phyloP scores from a whole-genome alignment of 1,140 invertebrate species.

The Branchinecta lynchi region DNA sequence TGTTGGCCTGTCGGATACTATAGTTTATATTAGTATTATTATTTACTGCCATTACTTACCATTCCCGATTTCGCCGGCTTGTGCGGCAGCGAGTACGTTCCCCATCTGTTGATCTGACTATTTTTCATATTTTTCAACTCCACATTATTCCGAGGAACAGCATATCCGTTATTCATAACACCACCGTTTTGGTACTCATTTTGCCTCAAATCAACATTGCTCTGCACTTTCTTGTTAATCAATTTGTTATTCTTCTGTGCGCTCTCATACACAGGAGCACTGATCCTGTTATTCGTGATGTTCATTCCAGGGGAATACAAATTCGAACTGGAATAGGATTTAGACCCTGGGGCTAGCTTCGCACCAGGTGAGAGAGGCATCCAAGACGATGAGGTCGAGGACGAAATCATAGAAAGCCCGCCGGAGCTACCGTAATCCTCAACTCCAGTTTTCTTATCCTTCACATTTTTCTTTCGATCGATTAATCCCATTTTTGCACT shows the following conservation, averaged over 20 bases:
- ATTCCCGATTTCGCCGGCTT: background rate
- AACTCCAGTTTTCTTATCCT: background rate
- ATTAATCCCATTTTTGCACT: background rate
- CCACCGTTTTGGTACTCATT: background rate
- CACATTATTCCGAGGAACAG: background rate
- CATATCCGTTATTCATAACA: conserved; percentile 3
- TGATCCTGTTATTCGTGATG: background rate
- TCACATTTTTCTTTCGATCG: background rate
- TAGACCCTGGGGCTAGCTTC: background rate
- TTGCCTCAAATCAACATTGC: background rate
- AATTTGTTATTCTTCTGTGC: background rate
- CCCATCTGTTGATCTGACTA: background rate
- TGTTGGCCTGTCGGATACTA: too few relatives aligned
- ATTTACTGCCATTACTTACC: background rate
- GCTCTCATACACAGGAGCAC: background rate
- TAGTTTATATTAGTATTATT: too few relatives aligned
- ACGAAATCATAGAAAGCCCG: background rate
- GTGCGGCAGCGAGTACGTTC: background rate
- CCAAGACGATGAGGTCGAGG: background rate
- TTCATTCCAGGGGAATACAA: background rate
- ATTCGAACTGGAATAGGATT: background rate
- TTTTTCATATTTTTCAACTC: conserved; percentile 7
- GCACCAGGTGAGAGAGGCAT: background rate
- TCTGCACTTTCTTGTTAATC: background rate
- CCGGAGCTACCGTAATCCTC: background rate